Evolutionary conservation across 2,888 invertebrate genomes (phyloP).

Genomic region (Melieria omissa): DNA sequence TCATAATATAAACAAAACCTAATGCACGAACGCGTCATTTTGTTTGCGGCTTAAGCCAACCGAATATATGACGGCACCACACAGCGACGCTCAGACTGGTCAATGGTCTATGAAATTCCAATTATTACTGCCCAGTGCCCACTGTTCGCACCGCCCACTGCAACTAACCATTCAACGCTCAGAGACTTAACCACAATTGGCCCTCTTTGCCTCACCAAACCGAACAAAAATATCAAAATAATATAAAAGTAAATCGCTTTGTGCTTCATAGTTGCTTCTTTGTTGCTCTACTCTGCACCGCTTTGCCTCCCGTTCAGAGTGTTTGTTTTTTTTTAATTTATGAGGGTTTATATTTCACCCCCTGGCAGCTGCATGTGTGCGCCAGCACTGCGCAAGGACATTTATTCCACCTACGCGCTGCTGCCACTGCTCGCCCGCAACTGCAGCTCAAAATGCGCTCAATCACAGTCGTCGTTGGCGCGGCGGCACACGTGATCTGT

Average conservation of each 20-base stretch:
- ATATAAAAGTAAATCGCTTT: background rate
- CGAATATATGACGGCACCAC: conserved; percentile 20
- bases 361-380: conserved; percentile 11
- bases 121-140: conserved; percentile 42
- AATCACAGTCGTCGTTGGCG: conserved; percentile 20
- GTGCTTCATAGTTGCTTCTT: background rate
- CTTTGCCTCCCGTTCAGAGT: background rate
- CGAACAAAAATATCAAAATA: too few relatives aligned
- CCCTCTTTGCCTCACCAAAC: background rate
- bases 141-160: background rate
- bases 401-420: background rate
- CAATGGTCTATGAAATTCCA: conserved; percentile 46
- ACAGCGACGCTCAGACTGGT: conserved; percentile 35
- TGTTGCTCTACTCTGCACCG: background rate
- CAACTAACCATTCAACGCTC: conserved; percentile 18
- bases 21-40: too few relatives aligned
- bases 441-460: conserved; percentile 6
- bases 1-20: too few relatives aligned
- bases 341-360: conserved; percentile 36
- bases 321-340: conserved; percentile 28
- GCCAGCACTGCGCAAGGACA: background rate
- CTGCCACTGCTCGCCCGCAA: background rate
- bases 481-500: conserved; percentile 17
- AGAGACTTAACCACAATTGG: background rate
- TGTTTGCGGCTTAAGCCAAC: background rate